Conservation (phyloP, 2,113 vertebrate genomes). For the Anser brachyrhynchus region DNA sequence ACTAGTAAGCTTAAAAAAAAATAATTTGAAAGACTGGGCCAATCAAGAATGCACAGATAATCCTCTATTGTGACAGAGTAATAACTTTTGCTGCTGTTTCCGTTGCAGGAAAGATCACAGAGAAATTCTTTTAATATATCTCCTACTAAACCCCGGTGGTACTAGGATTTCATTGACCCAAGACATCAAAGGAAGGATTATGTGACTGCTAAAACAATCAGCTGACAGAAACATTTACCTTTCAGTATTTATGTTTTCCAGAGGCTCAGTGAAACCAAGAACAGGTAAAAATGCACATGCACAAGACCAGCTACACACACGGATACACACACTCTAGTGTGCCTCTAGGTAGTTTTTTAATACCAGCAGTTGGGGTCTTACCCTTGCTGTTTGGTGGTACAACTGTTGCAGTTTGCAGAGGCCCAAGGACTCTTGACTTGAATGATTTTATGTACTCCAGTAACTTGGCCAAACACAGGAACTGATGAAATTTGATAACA, state of each 20-base stretch:
- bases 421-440: neutral
- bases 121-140: constrained; percentile 63
- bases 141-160: constrained; percentile 48
- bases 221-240: constrained; percentile 19
- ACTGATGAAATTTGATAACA: neutral
- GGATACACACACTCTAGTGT: neutral
- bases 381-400: neutral
- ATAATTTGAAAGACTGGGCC: neutral
- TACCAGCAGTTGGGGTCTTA: neutral
- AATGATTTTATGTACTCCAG: neutral
- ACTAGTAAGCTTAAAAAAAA: neutral
- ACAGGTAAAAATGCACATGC: neutral
- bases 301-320: neutral
- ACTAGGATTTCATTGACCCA: constrained; percentile 68
- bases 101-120: constrained; percentile 76
- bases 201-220: constrained; percentile 66
- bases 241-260: constrained; percentile 30
- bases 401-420: neutral
- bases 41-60: neutral
- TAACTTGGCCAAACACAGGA: neutral
- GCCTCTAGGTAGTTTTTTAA: neutral
- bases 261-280: neutral
- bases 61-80: constrained; percentile 1
- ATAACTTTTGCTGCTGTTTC: constrained; percentile 74
- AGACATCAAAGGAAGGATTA: constrained; percentile 70